Evolutionary conservation across 2,888 invertebrate species (phyloP).

Genomic region (Papilio elwesi): DNA sequence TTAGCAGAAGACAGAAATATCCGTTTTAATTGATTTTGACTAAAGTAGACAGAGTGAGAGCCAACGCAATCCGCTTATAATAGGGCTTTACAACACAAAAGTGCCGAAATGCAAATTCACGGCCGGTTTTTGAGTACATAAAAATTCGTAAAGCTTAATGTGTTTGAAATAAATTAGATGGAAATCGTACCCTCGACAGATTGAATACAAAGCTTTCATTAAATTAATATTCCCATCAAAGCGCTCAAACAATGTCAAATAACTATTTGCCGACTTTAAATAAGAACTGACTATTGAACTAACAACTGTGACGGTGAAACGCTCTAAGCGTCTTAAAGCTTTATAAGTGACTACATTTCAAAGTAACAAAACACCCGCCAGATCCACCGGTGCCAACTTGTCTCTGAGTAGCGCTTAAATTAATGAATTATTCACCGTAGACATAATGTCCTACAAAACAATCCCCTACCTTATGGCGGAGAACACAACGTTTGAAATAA

Average conservation of each 20-base stretch:
- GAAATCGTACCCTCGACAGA: too few relatives aligned
- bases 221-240: neutral
- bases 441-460: conserved; percentile 1
- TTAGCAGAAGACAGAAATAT: too few relatives aligned
- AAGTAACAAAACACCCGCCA: conserved; percentile 5
- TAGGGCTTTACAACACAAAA: too few relatives aligned
- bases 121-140: too few relatives aligned
- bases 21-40: too few relatives aligned
- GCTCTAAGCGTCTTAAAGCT: neutral
- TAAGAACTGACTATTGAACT: neutral
- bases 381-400: neutral
- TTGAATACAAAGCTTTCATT: neutral
- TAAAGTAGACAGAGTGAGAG: too few relatives aligned
- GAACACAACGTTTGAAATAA: neutral
- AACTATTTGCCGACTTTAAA: neutral
- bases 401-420: neutral
- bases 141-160: too few relatives aligned
- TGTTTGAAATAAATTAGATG: neutral
- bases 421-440: neutral
- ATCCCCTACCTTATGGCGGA: neutral
- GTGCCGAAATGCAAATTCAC: too few relatives aligned
- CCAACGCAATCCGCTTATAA: too few relatives aligned
- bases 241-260: neutral
- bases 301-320: neutral
- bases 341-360: neutral